These are phyloP conservation scores for Trochalopteron elliotii DNA, from an alignment of 2,113 vertebrate genomes.

Conservation along the genomic window DNA sequence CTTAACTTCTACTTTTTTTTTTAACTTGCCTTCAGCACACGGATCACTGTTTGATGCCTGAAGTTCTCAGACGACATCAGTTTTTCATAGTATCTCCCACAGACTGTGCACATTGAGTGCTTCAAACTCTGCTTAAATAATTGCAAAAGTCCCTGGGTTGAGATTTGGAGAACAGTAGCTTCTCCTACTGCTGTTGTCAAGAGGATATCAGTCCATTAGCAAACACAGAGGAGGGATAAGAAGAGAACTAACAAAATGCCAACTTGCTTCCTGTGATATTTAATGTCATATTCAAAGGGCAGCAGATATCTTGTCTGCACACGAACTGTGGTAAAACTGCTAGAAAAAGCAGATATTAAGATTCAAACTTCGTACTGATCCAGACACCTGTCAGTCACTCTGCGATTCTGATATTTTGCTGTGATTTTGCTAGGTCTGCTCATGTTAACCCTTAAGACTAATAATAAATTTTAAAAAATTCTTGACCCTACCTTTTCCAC, in stretches of 20 bases:
- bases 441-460: background rate
- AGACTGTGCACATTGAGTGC: background rate
- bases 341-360: background rate
- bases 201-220: background rate
- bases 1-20: background rate
- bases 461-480: background rate
- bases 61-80: background rate
- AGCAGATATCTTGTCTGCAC: background rate
- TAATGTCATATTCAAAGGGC: constrained; percentile 3
- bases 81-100: background rate
- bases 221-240: background rate
- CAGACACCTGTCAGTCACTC: background rate
- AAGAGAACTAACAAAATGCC: background rate
- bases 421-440: background rate
- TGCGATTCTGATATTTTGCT: background rate
- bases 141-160: background rate
- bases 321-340: background rate
- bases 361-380: background rate
- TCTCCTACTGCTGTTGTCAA: background rate
- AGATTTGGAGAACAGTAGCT: background rate
- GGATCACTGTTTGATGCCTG: background rate
- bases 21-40: background rate
- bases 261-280: background rate
- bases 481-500: background rate
- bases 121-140: background rate